phyloP scores from a whole-genome alignment of 2,888 invertebrate species.

The Hermaeophaga mercurialis region DNA sequence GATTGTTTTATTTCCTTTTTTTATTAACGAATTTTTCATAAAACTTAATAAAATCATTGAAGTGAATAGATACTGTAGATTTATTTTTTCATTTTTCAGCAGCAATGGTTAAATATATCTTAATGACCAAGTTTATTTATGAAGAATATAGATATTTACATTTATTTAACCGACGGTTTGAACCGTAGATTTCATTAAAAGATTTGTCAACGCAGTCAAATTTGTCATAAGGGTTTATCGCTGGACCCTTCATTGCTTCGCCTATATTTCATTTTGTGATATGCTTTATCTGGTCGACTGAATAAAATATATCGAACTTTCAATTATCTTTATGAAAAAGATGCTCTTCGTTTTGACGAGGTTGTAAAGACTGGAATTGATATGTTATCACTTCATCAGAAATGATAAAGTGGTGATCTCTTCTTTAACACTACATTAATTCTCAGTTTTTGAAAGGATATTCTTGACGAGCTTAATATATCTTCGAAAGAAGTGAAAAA shows the following conservation, averaged over 20 bases:
- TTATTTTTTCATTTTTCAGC: no score
- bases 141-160: no score
- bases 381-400: slow-evolving; percentile 15
- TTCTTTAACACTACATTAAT: slow-evolving; percentile 9
- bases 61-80: no score
- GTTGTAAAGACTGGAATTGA: slow-evolving; percentile 13
- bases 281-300: slow-evolving; percentile 16
- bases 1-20: no score
- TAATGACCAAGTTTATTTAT: no score
- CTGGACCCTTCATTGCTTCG: slow-evolving; percentile 1
- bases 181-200: slow-evolving; percentile 15
- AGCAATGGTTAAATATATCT: no score
- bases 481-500: no score
- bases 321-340: slow-evolving; percentile 21
- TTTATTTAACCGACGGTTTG: slow-evolving; percentile 5
- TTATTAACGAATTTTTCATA: no score
- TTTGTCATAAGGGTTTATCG: slow-evolving; percentile 15
- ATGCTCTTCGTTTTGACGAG: slow-evolving; percentile 6
- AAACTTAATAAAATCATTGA: no score
- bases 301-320: slow-evolving; percentile 18
- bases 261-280: slow-evolving; percentile 20
- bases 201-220: slow-evolving; percentile 15
- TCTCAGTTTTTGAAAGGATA: neutral
- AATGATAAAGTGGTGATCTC: slow-evolving; percentile 5
- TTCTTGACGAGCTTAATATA: no score